Base-by-base conservation (phyloP, 2,888 invertebrate genomes). In the Polymixis flavicincta region DNA sequence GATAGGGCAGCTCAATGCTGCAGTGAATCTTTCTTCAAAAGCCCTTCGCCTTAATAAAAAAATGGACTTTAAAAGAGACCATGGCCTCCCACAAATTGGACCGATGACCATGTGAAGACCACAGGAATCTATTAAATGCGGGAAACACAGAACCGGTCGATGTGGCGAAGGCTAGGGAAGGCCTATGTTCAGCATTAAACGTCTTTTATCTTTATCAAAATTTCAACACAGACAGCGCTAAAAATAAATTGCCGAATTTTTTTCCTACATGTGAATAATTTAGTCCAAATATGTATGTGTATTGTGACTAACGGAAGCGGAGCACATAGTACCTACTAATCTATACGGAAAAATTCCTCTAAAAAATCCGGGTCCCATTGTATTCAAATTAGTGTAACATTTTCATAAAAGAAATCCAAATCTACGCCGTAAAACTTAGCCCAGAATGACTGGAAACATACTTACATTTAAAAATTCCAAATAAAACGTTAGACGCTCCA, bases 391-490 rank as follows among this genome's bases (percentile, higher is more conserved):
- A 48, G 59, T n/a, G n/a, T 14, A 11, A 59, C 37, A 78, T 66
- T 71, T 65, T 22, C n/a, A 79, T 65, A 71, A 57, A 55, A 32
- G 0, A 22, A 78, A 71, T 32, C 14, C 25, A 65, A 42, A 71
- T 32, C 1, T 63, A 45, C 17, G 28, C 22, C 17, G 52, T 54
- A 42, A 54, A 71, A 42, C 17, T 78, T 60, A 25, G 60, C 11
- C 17, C 9, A 32, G 61, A 63, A 19, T 42, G 52, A 28, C 13
- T 37, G 14, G 42, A 19, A 54, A 42, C 32, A 64, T 22, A 55
- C 14, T 48, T 17, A 32, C n/a, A 61, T 73, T 80, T 77, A n/a
- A 32, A 32, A 80, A 59, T 25, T 57, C 64, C 22, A 60, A 72
- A 73, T 73, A 22, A 28, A 61, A 66, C 50, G 4, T 66, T 42